A percentile compares a stretch with the other conserved stretches of the same genome.
phyloP scores from a whole-genome alignment of 2,888 invertebrate species.

The Drosophila lacicola region DNA sequence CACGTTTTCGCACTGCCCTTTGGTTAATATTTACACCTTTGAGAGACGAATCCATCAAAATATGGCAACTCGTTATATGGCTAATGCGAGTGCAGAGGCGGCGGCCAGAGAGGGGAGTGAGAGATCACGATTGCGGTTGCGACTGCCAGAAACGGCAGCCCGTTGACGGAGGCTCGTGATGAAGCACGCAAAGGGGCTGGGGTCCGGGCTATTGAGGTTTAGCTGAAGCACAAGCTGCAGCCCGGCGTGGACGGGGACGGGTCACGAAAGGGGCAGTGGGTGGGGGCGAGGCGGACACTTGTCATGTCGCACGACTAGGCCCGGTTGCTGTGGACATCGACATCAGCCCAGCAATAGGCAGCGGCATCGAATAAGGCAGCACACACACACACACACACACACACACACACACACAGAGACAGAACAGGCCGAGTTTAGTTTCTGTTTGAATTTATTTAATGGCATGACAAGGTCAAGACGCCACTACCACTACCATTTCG shows the following conservation, averaged over 20 bases:
- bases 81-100: constrained; percentile 36
- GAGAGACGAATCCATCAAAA: constrained; percentile 75
- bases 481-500: constrained; percentile 63
- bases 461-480: constrained; percentile 82
- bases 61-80: constrained; percentile 65
- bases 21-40: constrained; percentile 73
- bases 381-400: background rate
- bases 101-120: background rate
- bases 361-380: too few species aligned
- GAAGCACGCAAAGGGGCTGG: constrained; percentile 42
- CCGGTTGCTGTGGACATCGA: constrained; percentile 27
- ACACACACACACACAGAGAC: background rate
- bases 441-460: constrained; percentile 80
- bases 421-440: constrained; percentile 60
- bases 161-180: constrained; percentile 40
- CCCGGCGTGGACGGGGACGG: background rate
- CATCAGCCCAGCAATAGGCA: constrained; percentile 11
- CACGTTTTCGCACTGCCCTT: constrained; percentile 72
- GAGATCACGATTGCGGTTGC: constrained; percentile 49
- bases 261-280: constrained; percentile 23
- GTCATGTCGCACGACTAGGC: constrained; percentile 62
- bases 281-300: constrained; percentile 64
- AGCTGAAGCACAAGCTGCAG: constrained; percentile 17
- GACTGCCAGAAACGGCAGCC: constrained; percentile 36
- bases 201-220: constrained; percentile 27